A percentile compares a stretch with the other conserved stretches of the same genome.
Conservation (phyloP, 2,113 vertebrate genomes). For the Ptyas mucosa region DNA sequence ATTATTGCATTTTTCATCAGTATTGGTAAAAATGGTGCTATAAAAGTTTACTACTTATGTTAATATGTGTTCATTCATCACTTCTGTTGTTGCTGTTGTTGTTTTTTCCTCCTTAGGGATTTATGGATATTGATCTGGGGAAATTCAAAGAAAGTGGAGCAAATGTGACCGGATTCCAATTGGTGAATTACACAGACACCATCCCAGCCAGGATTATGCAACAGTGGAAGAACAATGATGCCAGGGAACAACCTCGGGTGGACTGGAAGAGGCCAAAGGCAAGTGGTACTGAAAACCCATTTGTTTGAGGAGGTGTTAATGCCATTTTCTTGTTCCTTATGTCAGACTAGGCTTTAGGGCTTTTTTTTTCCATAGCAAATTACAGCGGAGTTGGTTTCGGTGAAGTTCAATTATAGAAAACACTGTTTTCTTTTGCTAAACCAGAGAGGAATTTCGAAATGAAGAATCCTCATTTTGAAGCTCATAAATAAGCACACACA, state of each 20-base stretch:
- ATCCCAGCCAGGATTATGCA: constrained; percentile 85
- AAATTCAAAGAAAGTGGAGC: constrained; percentile 93
- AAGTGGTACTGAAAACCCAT: constrained; percentile 16
- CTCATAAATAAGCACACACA: background rate
- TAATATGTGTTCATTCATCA: background rate
- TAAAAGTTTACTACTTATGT: background rate
- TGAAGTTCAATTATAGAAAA: background rate
- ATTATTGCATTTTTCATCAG: background rate
- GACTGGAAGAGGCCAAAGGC: constrained; percentile 90
- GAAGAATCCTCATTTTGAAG: background rate
- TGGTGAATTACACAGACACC: constrained; percentile 89
- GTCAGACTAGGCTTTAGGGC: background rate
- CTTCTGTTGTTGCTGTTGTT: background rate
- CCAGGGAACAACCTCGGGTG: constrained; percentile 86
- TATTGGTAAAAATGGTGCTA: background rate
- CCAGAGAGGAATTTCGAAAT: too few species aligned
- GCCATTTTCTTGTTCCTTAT: constrained; percentile 3
- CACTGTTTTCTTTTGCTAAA: background rate
- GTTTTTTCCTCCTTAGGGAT: constrained; percentile 70
- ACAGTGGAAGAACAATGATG: constrained; percentile 92
- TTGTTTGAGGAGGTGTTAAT: constrained; percentile 9
- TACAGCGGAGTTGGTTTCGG: background rate
- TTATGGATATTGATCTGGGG: constrained; percentile 93
- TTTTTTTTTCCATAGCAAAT: background rate
- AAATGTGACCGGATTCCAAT: constrained; percentile 94